Percentiles rank a stretch among this genome's conserved stretches.
Conservation (phyloP, 2,888 invertebrate genomes). For the Fragum fragum region DNA sequence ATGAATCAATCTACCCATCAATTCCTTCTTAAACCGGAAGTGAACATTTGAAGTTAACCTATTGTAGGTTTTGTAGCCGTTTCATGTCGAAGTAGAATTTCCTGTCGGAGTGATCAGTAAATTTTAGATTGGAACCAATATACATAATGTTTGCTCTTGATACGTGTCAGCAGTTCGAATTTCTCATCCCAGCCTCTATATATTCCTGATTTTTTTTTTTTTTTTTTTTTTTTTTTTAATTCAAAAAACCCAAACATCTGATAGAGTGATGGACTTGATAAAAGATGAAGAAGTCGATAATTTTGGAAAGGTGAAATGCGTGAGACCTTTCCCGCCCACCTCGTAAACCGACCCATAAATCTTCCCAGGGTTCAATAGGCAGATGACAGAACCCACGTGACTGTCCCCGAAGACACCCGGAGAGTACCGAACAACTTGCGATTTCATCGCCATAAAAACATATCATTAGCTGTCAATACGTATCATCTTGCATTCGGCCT, state of each 20-base stretch:
- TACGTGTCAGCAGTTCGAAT: too few species aligned
- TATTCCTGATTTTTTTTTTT: too few species aligned
- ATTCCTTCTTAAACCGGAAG: too few species aligned
- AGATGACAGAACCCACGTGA: conserved; percentile 14
- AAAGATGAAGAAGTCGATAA: background rate
- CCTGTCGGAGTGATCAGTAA: too few species aligned
- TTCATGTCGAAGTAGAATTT: too few species aligned
- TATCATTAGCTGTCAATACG: conserved; percentile 14
- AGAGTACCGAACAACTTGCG: conserved; percentile 11
- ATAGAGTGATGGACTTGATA: background rate
- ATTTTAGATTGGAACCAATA: too few species aligned
- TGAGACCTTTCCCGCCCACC: conserved; percentile 11
- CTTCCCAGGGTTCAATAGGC: background rate
- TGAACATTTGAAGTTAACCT: too few species aligned
- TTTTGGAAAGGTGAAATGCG: background rate
- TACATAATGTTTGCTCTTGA: too few species aligned
- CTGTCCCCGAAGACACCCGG: conserved; percentile 2
- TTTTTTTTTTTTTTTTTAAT: too few species aligned
- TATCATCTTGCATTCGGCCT: conserved; percentile 1
- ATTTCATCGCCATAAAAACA: conserved; percentile 17
- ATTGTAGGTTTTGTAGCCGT: too few species aligned
- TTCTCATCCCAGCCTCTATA: too few species aligned
- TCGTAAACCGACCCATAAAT: conserved; percentile 9
- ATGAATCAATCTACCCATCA: too few species aligned
- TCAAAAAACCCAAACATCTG: background rate